A percentile compares a stretch with the other conserved stretches of the same genome.
Conservation (phyloP, 2,797 vertebrate species). For the Cygnus olor region DNA sequence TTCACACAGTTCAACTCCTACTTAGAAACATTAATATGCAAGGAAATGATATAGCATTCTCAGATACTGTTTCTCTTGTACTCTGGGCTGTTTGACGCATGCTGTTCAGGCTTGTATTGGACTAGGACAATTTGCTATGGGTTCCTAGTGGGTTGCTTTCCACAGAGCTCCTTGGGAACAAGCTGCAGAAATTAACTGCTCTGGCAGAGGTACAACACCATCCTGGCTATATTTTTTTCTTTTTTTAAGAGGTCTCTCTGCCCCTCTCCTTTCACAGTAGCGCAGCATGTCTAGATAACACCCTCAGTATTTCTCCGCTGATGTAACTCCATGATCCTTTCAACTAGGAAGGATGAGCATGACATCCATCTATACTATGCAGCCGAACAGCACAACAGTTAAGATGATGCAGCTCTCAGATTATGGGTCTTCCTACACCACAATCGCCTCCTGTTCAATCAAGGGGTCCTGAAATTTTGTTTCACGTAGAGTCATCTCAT, state of each 20-base stretch:
- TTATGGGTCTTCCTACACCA: not conserved
- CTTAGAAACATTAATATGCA: not conserved
- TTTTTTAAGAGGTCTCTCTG: not conserved
- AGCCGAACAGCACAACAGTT: not conserved
- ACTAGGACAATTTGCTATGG: not conserved
- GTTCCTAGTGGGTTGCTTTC: not conserved
- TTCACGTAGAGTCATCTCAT: not conserved
- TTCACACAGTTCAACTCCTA: not conserved
- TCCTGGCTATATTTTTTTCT: not conserved
- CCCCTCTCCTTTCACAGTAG: not conserved
- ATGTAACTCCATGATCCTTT: accelerated
- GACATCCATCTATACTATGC: not conserved
- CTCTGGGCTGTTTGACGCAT: not conserved
- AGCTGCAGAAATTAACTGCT: not conserved
- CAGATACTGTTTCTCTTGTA: not conserved
- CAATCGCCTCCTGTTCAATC: accelerated
- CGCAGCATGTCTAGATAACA: not conserved
- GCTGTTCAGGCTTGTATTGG: not conserved
- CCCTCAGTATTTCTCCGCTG: not conserved
- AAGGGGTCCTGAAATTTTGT: not conserved
- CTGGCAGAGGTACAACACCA: not conserved
- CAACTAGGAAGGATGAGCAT: not conserved
- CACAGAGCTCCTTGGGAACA: not conserved
- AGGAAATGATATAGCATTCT: not conserved
- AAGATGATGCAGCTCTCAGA: accelerated